These are phyloP conservation scores for Pyxicephalus adspersus DNA, from an alignment of 2,113 vertebrate genomes.

Conservation along the genomic window DNA sequence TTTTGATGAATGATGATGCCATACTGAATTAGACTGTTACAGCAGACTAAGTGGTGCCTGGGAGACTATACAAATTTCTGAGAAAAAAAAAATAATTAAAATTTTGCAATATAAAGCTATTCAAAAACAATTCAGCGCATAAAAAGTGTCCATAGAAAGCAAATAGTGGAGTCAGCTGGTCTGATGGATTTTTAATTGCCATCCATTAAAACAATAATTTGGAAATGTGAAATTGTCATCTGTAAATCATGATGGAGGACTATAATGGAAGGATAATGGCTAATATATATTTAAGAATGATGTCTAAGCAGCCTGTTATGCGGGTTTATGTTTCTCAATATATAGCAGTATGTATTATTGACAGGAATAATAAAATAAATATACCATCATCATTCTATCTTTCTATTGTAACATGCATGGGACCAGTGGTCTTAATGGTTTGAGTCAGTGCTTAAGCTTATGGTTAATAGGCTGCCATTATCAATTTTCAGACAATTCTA, in stretches of 20 bases:
- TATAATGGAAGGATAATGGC: constrained; percentile 23
- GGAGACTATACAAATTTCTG: constrained; percentile 9
- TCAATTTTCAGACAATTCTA: too few species aligned
- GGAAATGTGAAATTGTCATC: background rate
- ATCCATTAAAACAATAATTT: constrained; percentile 29
- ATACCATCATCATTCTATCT: too few species aligned
- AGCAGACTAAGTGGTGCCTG: constrained; percentile 24
- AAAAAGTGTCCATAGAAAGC: background rate
- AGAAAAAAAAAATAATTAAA: constrained; percentile 1
- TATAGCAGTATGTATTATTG: too few species aligned
- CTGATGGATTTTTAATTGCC: constrained; percentile 44
- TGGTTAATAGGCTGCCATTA: too few species aligned
- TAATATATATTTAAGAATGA: constrained; percentile 12
- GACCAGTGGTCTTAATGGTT: too few species aligned
- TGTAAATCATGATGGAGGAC: constrained; percentile 30
- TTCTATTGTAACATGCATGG: too few species aligned
- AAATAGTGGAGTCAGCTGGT: constrained; percentile 8
- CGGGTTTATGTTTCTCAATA: background rate
- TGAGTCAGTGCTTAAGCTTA: too few species aligned
- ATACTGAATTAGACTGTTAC: background rate
- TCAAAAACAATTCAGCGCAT: background rate
- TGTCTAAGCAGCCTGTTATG: background rate
- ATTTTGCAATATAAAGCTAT: constrained; percentile 1
- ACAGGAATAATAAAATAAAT: too few species aligned
- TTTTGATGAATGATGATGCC: constrained; percentile 14